Base-by-base conservation (phyloP, 2,888 invertebrate genomes). In the Tetheella fluctuosa region DNA sequence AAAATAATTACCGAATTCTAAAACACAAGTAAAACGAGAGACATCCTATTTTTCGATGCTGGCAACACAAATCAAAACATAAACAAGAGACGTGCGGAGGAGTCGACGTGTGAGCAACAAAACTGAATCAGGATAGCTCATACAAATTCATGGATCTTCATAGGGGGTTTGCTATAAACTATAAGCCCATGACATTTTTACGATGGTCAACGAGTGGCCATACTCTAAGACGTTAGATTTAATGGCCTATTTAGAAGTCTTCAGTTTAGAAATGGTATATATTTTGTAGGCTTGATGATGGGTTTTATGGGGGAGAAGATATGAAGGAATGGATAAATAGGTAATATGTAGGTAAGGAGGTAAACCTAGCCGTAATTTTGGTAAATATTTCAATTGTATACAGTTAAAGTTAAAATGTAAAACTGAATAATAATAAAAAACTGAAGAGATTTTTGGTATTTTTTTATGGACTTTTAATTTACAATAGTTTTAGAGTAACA, bases 161-260 rank as follows among this genome's bases (percentile, higher is more conserved):
- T 72, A 70, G 73, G 76, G 76, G 75, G 72, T 71, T 66, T 59
- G 59, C 69, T 67, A 80, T 86, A 87, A 88, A 87, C 73, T 72
- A 78, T 68, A 67, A 67, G 59, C 57, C 67, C 65, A 68, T 67
- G 84, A 84, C 82, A 71, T 80, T 83, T 88, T 88, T 86, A 88
- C 84, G 86, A 84, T 64, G 70, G 70, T 62, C 71, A 67, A 67
- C 74, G 77, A 75, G 77, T 72, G 71, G 73, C 73, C 67, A 65
- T 70, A 68, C 60, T 68, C 70, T 70, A 69, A 68, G 72, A 72
- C 76, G 75, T 75, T 39, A n/a, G 39, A 39, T 39, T 88, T 86
- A 84, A 87, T 84, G 80, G 68, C 62, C 69, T 75, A 71, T 81
- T 84, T 83, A 80, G 85, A 83, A 83, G 81, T 84, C 79, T 68